Evolutionary conservation across 2,888 invertebrate species (phyloP).

Genomic region (Andrena marginata): DNA sequence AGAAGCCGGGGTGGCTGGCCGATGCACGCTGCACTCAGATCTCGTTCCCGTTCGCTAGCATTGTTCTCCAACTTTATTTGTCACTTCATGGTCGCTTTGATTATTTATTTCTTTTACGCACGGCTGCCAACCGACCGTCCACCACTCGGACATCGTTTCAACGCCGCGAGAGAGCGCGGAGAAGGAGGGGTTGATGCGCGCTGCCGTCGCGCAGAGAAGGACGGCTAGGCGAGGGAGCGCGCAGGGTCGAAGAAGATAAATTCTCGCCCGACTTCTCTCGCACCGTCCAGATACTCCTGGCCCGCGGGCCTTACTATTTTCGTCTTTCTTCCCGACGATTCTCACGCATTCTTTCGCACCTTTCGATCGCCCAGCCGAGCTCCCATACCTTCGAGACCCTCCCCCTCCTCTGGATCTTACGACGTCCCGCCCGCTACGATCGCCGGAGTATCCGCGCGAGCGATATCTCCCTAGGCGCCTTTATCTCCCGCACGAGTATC

Average conservation of each 20-base stretch:
- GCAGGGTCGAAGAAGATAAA: not conserved
- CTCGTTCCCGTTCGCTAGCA: constrained; percentile 78
- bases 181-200: constrained; percentile 60
- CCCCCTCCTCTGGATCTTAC: not conserved
- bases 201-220: constrained; percentile 42
- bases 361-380: constrained; percentile 31
- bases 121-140: constrained; percentile 81
- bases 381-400: constrained; percentile 2
- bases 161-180: constrained; percentile 55
- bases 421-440: not conserved
- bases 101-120: constrained; percentile 85
- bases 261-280: constrained; percentile 48
- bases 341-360: constrained; percentile 64
- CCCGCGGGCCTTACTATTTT: constrained; percentile 73
- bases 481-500: constrained; percentile 54
- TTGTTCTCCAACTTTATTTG: constrained; percentile 84
- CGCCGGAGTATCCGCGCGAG: constrained; percentile 14
- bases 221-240: constrained; percentile 43
- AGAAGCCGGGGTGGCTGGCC: constrained; percentile 55
- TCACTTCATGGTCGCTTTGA: constrained; percentile 85
- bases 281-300: constrained; percentile 65
- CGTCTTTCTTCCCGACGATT: constrained; percentile 72
- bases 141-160: constrained; percentile 76
- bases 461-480: constrained; percentile 47
- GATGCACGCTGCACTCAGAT: constrained; percentile 71